phyloP scores from a whole-genome alignment of 2,888 invertebrate genomes.

The Trisateles emortualis region DNA sequence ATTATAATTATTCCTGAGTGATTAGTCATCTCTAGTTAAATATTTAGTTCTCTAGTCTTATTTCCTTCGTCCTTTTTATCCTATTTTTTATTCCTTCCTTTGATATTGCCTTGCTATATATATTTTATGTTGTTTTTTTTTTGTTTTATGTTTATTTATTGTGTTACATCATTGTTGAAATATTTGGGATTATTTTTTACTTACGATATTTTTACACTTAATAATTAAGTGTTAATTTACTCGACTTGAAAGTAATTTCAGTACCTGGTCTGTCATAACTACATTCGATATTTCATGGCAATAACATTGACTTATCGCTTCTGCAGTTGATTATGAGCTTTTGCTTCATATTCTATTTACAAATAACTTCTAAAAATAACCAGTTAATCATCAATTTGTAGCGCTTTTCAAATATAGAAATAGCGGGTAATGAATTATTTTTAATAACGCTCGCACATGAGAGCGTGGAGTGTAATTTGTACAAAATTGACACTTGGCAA shows the following conservation, averaged over 20 bases:
- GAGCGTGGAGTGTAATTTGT: too few relatives aligned
- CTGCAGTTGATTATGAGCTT: slow-evolving; percentile 24
- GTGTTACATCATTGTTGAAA: neutral
- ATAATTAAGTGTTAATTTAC: neutral
- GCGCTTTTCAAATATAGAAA: too few relatives aligned
- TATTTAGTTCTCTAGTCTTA: slow-evolving; percentile 12
- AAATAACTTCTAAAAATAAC: neutral
- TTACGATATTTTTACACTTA: neutral
- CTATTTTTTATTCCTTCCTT: slow-evolving; percentile 18
- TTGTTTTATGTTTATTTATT: slow-evolving; percentile 13
- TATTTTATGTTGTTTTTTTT: slow-evolving; percentile 28
- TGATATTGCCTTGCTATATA: slow-evolving; percentile 29
- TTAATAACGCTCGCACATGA: too few relatives aligned
- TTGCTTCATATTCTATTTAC: slow-evolving; percentile 4
- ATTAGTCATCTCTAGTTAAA: neutral
- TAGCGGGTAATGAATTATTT: too few relatives aligned
- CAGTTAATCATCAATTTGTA: neutral
- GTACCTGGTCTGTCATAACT: neutral
- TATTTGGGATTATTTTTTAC: too few relatives aligned
- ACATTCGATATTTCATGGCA: slow-evolving; percentile 26
- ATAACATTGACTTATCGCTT: slow-evolving; percentile 28
- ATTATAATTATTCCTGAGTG: neutral
- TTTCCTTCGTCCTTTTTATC: slow-evolving; percentile 16
- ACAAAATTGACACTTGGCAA: too few relatives aligned
- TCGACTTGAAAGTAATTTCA: neutral